Base-by-base conservation (phyloP, 1,140 invertebrate genomes). In the Nasonia longicornis region DNA sequence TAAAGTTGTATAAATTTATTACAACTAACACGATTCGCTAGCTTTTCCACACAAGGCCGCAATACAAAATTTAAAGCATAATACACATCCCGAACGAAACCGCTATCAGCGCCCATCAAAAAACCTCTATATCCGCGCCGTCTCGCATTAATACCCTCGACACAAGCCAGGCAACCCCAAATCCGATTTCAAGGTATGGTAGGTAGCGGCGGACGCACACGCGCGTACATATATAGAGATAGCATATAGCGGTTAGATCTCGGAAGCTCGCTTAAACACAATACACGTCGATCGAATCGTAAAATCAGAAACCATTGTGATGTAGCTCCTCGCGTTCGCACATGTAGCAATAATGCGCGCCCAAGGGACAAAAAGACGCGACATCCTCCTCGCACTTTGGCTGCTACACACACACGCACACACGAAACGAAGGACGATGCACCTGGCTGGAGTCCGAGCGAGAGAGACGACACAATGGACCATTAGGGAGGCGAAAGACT, bases 241-340 rank as follows among this genome's bases (percentile, higher is more conserved):
- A n/a, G 20, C 31, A 71, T 71, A 38, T 71, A 71, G 69, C 20
- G 69, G 35, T 35, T 58, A 52, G 45, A 76, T 58, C 64, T 67
- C 64, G 64, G 64, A 58, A 58, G 52, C 52, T 58, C 52, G 52
- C 52, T 58, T 58, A 58, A 58, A 16, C 64, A 78, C 77, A 70
- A 78, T 78, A 52, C 14, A 45, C 31, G 29, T 52, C 67, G 77
- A 70, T 78, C 77, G 66, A 63, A 78, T 70, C 66, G 77, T 78
- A 70, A 78, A 78, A 70, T 71, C 66, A 58, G 29, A 42, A 52
- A 45, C 42, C 16, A 48, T 71, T 71, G 77, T 58, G 38, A 35
- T 42, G 31, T 35, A n/a, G 31, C 4, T 71, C 29, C 69, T 16
- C 69, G 31, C 69, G 20, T n/a, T 1, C 16, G 11, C 35, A 38